Base-by-base conservation (phyloP, 2,888 invertebrate genomes). In the Campoplex capitator region DNA sequence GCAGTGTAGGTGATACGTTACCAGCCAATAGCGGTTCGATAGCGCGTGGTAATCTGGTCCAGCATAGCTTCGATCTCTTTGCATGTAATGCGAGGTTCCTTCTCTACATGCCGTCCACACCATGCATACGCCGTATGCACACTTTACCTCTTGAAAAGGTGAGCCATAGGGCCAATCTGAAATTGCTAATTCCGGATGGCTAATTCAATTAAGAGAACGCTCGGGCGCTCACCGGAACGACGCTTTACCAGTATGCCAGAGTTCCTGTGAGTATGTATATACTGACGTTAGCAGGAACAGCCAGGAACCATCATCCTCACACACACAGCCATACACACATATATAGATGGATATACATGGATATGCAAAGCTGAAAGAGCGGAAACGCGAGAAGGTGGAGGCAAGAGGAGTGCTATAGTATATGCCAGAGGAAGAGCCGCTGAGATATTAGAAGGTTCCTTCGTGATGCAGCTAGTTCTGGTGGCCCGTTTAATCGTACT, bases 131-230 rank as follows among this genome's bases (percentile, higher is more conserved):
- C 28, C 45, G 62, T 16, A n/a, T 58, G 38, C 54, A 28, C 71
- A 48, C 70, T 32, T 48, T 48, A 23, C 78, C 78, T 82, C 79
- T 76, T 45, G 82, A 87, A 87, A 85, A 85, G 85, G 84, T 87
- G 82, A 84, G 84, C 84, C 86, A 83, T 82, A 87, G 90, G 82
- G 91, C 91, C 92, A 92, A 93, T 93, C 92, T 90, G 91, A 93
- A 93, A 93, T 93, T 92, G 92, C 92, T 92, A 93, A 93, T 93
- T 93, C 92, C 92, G 91, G 92, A 90, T 89, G 92, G 92, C 93
- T 93, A 92, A 94, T 93, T 93, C 92, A 93, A 93, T 93, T 94
- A 93, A 92, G 92, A 92, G 93, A 93, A 93, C 91, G 91, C 91
- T 88, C 88, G 85, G 76, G 87, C 86, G 80, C 71, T 85, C 82